Percentiles rank a stretch among this genome's conserved stretches.
phyloP scores from a whole-genome alignment of 2,888 invertebrate genomes.

The Frankliniella intonsa region DNA sequence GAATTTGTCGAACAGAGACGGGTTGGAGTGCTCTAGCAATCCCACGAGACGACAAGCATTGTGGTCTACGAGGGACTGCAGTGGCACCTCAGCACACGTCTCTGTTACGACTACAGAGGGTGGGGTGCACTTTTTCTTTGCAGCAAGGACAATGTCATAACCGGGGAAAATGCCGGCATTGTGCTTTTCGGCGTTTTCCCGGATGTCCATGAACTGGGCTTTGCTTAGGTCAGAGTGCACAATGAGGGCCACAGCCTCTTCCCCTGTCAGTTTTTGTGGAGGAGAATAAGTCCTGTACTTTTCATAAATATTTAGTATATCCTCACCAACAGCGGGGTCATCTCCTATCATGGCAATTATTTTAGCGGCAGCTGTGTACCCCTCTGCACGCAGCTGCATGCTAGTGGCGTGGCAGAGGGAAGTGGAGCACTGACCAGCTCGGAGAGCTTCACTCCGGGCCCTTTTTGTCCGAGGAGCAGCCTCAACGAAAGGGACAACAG shows the following conservation, averaged over 20 bases:
- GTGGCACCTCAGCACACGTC: neutral
- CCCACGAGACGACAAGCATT: neutral
- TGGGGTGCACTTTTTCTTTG: neutral
- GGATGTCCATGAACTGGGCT: neutral
- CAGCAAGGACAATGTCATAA: neutral
- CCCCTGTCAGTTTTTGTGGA: neutral
- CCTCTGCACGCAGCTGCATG: neutral
- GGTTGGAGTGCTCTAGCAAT: neutral
- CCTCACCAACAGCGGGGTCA: neutral
- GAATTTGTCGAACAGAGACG: neutral
- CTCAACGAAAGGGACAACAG: neutral
- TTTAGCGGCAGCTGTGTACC: neutral
- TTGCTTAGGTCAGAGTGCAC: neutral
- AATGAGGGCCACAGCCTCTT: neutral
- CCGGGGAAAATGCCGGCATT: neutral
- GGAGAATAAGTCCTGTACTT: neutral
- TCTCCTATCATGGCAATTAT: neutral
- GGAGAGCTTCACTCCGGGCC: neutral
- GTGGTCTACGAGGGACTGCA: slow-evolving; percentile 1
- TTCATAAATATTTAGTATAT: neutral
- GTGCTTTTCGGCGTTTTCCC: neutral
- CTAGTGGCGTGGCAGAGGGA: neutral
- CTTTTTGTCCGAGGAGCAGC: neutral
- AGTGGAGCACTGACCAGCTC: neutral
- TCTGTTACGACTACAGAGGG: neutral